phyloP scores from a whole-genome alignment of 2,888 invertebrate species.

The Tolmerus cingulatus region DNA sequence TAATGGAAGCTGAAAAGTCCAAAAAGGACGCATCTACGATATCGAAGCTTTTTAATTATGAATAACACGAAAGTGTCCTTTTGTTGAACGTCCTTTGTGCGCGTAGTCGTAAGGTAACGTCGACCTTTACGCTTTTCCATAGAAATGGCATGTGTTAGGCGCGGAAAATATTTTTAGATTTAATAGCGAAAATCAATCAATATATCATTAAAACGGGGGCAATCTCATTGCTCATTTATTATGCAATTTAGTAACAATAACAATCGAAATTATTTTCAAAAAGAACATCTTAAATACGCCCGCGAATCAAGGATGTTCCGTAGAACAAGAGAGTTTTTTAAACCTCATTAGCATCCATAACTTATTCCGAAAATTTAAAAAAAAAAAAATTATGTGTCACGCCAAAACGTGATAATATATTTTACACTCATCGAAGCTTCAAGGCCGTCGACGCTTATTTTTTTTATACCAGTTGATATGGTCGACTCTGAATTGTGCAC shows the following conservation, averaged over 20 bases:
- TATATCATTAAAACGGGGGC: neutral
- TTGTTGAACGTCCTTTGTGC: neutral
- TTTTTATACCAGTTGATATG: neutral
- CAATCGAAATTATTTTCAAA: neutral
- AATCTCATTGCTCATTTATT: neutral
- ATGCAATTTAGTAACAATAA: neutral
- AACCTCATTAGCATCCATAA: neutral
- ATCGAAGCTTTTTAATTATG: neutral
- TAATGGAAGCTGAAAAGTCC: neutral
- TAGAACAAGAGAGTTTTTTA: neutral
- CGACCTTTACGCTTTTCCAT: neutral
- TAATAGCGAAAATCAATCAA: neutral
- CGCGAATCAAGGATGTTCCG: neutral
- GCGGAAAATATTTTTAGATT: neutral
- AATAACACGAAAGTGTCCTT: neutral
- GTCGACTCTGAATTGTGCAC: neutral
- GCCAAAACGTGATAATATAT: neutral
- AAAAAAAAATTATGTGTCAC: neutral
- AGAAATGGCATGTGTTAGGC: neutral
- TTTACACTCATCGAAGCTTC: neutral
- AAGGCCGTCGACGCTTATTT: constrained; percentile 1
- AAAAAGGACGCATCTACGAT: neutral
- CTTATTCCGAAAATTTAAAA: neutral
- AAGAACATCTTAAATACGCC: neutral
- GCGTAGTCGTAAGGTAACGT: neutral